Evolutionary conservation across 2,797 vertebrate species (phyloP), one percentile per base, ranked within the genome.

Genomic region (Basileuterus tristriatus): DNA sequence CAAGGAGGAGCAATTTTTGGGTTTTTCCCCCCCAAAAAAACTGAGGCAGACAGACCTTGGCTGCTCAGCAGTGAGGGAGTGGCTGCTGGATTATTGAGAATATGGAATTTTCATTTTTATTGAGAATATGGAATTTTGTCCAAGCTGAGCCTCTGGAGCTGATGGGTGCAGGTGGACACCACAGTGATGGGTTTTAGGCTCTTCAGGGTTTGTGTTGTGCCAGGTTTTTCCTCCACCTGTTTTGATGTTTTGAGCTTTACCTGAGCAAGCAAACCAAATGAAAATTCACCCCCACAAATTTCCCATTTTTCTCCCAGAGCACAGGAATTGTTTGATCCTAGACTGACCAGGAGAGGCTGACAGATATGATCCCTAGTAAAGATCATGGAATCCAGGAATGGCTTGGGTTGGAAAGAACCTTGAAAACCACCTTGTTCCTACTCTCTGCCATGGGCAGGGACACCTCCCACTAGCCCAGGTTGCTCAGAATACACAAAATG

Each of bases 21-120:
- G 1, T 37, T 21, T 49, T 21, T 6, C 6, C 15, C 12, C 3
- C 7, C n/a, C n/a, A n/a, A n/a, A n/a, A n/a, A n/a, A n/a, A n/a
- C n/a, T n/a, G 70, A 44, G 37, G 72, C 46, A 63, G 63, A 11
- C 24, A 59, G 65, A 6, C 3, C 18, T 46, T 49, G 44, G 32
- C 52, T 46, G 60, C 37, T 85, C 30, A 17, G 29, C 23, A 9
- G 39, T 3, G 64, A 59, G 55, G 47, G 63, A 36, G 13, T 9
- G 56, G 36, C 16, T 87, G 78, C 67, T 68, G 83, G 62, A 9
- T 15, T 49, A 49, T 49, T 36, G 68, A 58, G 65, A 34, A 20
- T 12, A 2, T 7, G 37, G 68, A 41, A 41, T 63, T 71, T 13
- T 41, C 44, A 23, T 46, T 46, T 46, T 46, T 41, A 10, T 15